A percentile compares a stretch with the other conserved stretches of the same genome.
These are phyloP conservation scores for Ara ararauna DNA, from an alignment of 2,797 vertebrate genomes.

Conservation along the genomic window DNA sequence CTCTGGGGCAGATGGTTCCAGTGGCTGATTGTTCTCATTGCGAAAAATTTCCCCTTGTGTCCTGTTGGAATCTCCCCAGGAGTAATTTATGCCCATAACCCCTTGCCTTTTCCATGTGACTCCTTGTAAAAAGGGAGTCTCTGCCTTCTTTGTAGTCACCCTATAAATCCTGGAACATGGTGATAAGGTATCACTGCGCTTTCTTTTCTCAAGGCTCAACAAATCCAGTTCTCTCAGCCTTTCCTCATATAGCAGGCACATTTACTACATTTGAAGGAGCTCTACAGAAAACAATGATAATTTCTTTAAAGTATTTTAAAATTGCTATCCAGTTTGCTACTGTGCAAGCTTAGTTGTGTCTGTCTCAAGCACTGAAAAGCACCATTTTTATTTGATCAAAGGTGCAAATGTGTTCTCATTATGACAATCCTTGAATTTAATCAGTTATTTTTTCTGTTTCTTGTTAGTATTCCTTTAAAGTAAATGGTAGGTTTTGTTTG, in stretches of 20 bases:
- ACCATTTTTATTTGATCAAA: background rate
- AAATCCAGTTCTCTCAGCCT: background rate
- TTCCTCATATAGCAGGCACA: background rate
- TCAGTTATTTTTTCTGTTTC: background rate
- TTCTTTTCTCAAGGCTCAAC: background rate
- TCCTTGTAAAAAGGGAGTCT: background rate
- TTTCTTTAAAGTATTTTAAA: background rate
- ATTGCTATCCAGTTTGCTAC: background rate
- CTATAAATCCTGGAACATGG: background rate
- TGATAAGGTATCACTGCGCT: background rate
- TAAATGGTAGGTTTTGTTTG: background rate
- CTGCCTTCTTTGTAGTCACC: background rate
- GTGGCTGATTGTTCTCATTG: background rate
- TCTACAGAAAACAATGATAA: background rate
- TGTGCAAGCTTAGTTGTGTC: background rate
- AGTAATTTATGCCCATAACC: background rate
- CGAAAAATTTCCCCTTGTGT: background rate
- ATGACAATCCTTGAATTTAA: background rate
- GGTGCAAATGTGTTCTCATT: conserved; percentile 20
- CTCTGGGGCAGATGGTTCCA: background rate
- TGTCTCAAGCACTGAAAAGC: background rate
- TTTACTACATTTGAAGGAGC: background rate
- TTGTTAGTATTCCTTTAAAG: background rate
- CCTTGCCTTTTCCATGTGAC: background rate
- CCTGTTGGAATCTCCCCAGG: background rate